Conservation (phyloP, 2,797 vertebrate genomes). For the Mormyrops boulengeri region DNA sequence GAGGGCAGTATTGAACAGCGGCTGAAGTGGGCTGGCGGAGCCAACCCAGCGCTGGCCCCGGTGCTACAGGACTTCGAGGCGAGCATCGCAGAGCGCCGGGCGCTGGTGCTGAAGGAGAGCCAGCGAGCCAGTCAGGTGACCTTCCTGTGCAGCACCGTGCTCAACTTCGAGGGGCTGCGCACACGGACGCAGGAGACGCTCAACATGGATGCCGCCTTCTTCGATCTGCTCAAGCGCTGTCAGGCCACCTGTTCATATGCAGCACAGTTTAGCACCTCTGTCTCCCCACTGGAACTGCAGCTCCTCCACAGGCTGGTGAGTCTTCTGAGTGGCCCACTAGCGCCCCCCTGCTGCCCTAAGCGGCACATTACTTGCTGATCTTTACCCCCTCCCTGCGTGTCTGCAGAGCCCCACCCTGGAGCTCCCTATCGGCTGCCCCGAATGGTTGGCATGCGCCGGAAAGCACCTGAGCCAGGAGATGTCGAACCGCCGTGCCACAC, state of each 20-base stretch:
- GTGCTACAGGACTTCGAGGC: slow-evolving; percentile 97
- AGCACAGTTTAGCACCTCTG: slow-evolving; percentile 87
- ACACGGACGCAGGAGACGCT: slow-evolving; percentile 87
- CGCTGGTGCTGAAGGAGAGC: slow-evolving; percentile 84
- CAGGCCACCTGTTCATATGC: slow-evolving; percentile 94
- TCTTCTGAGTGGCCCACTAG: not conserved
- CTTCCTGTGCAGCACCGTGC: slow-evolving; percentile 93
- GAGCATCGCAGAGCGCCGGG: slow-evolving; percentile 86
- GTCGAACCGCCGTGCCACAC: slow-evolving; percentile 67
- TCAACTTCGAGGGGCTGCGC: slow-evolving; percentile 93
- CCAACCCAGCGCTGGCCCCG: slow-evolving; percentile 87
- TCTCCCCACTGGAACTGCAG: slow-evolving; percentile 86
- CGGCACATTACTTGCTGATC: not conserved
- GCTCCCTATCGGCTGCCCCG: slow-evolving; percentile 80
- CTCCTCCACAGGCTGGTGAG: slow-evolving; percentile 89
- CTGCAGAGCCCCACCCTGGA: slow-evolving; percentile 75
- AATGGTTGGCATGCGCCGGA: slow-evolving; percentile 88
- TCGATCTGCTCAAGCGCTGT: slow-evolving; percentile 91
- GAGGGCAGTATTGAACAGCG: slow-evolving; percentile 97
- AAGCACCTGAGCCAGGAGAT: slow-evolving; percentile 86
- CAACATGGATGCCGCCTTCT: slow-evolving; percentile 81
- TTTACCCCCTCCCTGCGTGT: not conserved
- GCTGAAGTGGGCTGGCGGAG: slow-evolving; percentile 95
- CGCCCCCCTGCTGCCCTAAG: not conserved
- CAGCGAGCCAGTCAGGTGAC: slow-evolving; percentile 93